phyloP scores from a whole-genome alignment of 2,797 vertebrate genomes.

The Lacerta bilineata region DNA sequence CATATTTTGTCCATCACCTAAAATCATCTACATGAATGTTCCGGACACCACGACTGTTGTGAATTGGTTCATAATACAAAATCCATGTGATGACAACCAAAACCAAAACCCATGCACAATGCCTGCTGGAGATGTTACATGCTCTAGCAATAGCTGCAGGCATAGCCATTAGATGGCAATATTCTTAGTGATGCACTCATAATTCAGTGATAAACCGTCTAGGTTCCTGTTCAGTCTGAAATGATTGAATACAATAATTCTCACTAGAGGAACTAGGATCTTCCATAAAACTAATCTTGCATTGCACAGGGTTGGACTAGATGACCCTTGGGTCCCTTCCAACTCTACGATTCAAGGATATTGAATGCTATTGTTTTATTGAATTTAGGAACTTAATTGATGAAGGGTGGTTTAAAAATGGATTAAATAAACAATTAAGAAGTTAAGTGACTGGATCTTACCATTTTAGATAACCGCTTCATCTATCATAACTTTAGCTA shows the following conservation, averaged over 20 bases:
- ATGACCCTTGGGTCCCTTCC: too few relatives aligned
- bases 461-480: not conserved
- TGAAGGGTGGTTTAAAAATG: too few relatives aligned
- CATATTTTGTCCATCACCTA: not conserved
- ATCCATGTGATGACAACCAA: not conserved
- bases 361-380: too few relatives aligned
- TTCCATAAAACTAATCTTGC: too few relatives aligned
- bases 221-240: not conserved
- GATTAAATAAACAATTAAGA: not conserved
- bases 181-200: constrained; percentile 14
- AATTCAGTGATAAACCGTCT: constrained; percentile 1
- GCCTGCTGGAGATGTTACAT: not conserved
- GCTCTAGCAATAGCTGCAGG: not conserved
- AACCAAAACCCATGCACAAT: too few relatives aligned
- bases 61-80: constrained; percentile 6
- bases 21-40: not conserved
- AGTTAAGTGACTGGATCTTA: not conserved
- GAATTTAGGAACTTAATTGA: not conserved
- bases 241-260: not conserved
- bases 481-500: constrained; percentile 6
- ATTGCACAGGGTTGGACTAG: too few relatives aligned
- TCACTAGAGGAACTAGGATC: not conserved
- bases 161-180: not conserved
- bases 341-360: too few relatives aligned
- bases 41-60: not conserved